Percentiles rank a stretch among this genome's conserved stretches.
Evolutionary conservation across 2,797 vertebrate species (phyloP).

Genomic region (Sphaeramia orbicularis): DNA sequence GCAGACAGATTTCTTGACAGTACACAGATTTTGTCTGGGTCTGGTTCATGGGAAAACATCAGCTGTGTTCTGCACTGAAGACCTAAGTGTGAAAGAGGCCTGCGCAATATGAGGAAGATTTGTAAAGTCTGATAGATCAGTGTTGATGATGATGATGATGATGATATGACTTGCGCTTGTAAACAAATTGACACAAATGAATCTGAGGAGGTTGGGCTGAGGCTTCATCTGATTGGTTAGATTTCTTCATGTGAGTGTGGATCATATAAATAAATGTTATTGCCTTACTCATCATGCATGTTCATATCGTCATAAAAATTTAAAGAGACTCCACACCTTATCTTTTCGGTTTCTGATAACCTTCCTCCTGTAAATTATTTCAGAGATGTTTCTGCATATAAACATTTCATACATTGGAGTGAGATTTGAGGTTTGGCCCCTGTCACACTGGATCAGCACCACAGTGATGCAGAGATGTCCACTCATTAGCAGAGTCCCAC

Average conservation of each 20-base stretch:
- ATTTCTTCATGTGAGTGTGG: no score
- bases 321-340: background rate
- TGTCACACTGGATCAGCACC: slow-evolving; percentile 66
- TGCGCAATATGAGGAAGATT: no score
- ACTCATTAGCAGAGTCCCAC: slow-evolving; percentile 83
- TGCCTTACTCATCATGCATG: no score
- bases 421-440: slow-evolving; percentile 47
- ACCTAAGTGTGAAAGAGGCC: background rate
- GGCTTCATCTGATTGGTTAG: no score
- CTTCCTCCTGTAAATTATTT: slow-evolving; percentile 3
- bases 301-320: no score
- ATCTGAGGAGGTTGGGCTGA: no score
- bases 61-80: background rate
- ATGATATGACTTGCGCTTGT: no score
- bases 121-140: no score
- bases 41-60: slow-evolving; percentile 36
- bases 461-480: slow-evolving; percentile 77
- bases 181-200: no score
- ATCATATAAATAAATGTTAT: no score
- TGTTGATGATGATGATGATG: no score
- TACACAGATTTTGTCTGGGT: slow-evolving; percentile 19
- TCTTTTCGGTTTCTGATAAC: slow-evolving; percentile 3
- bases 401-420: no score
- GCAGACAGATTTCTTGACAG: slow-evolving; percentile 22
- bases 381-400: slow-evolving; percentile 3